Evolutionary conservation across 2,888 invertebrate genomes (phyloP), one percentile per base, ranked within the genome.

Genomic region (Heliconius ismenius): DNA sequence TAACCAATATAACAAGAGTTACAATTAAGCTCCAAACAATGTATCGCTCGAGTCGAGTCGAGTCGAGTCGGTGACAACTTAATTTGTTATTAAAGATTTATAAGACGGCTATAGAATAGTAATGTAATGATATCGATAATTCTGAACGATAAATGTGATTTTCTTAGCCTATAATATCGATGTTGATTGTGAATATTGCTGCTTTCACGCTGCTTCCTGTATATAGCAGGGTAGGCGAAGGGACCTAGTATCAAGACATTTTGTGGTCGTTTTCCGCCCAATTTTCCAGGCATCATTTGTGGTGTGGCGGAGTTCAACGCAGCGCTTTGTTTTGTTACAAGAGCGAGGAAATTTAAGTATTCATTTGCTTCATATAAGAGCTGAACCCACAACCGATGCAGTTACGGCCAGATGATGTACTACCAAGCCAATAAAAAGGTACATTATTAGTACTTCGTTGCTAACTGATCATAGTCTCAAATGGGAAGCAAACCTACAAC

Each of bases 11-110:
- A 36, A 74, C 76, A 72, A 76, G 72, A 75, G 67, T 43, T 62
- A 63, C 67, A 73, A 75, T 78, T 76, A 78, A 68, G 74, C 60
- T 49, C 62, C 15, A 70, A 39, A 73, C 76, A 70, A 68, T 62
- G 75, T 73, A 75, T 73, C 15, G 63, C 73, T 75, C 73, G 73
- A 79, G 69, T 72, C 54, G 74, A 70, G 32, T 32, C 54, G 74
- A 70, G 32, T 32, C 32, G 32, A 32, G n/a, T 58, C 26, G 60
- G 58, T 73, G 76, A 75, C 76, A 76, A 76, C 68, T 68, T 75
- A 43, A 68, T 79, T 79, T 73, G 76, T 79, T 72, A 64, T 68
- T 58, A 24, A 65, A 63, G 76, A 73, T 65, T 76, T 76, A 76
- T 76, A 76, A 28, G 49, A 49, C 69, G 18, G 11, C 28, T 49